Conservation (phyloP, 2,113 vertebrate species). For the Isichthys henryi region DNA sequence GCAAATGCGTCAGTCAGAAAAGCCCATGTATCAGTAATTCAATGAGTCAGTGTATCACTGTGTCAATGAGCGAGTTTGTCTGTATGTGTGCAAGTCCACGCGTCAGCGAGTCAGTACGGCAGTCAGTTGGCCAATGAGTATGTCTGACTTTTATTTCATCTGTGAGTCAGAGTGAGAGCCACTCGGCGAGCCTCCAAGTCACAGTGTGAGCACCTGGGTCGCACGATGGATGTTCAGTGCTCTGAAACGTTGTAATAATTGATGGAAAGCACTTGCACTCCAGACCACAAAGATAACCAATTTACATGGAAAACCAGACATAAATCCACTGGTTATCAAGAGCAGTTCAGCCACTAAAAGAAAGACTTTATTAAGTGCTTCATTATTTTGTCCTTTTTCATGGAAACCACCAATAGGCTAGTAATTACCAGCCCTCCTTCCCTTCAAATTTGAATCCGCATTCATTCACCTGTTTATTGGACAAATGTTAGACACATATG, state of each 20-base stretch:
- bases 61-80: not conserved
- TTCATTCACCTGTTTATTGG: not conserved
- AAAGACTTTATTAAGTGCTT: not conserved
- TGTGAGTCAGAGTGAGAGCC: not conserved
- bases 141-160: not conserved
- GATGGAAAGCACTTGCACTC: not conserved
- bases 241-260: not conserved
- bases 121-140: not conserved
- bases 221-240: not conserved
- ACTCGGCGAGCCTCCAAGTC: not conserved
- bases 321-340: not conserved
- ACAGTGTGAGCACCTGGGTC: not conserved
- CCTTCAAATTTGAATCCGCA: not conserved
- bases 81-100: not conserved
- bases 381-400: not conserved
- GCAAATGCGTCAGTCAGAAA: not conserved
- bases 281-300: conserved; percentile 1
- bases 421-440: not conserved
- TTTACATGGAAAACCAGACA: not conserved
- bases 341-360: not conserved
- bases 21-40: not conserved
- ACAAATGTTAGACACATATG: not conserved
- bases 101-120: not conserved
- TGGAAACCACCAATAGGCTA: not conserved
- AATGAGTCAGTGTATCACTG: not conserved